Evolutionary conservation across 2,888 invertebrate species (phyloP), one percentile per base, ranked within the genome.

Genomic region (Tetramorium bicarinatum): DNA sequence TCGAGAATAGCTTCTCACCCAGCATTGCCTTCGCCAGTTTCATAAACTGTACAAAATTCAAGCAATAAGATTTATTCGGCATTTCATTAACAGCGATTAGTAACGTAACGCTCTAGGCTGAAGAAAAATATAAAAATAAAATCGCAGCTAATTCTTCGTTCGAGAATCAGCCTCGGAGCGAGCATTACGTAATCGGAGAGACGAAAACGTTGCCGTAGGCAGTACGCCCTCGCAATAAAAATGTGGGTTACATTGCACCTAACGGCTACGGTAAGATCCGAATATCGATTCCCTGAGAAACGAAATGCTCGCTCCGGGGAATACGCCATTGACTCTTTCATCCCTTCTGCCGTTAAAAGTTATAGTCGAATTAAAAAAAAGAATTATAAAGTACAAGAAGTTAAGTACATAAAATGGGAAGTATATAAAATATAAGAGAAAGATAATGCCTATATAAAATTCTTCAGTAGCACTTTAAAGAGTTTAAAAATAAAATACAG

Each of bases 1-100:
- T 92, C 87, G 97, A 96, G 95, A 99, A 99, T 87, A 99, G 93
- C 88, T 95, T 96, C 93, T 97, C 97, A 52, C 99, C 99, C 85
- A 99, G 95, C 82, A 99, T 90, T 84, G 96, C 96, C 91, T 97
- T 97, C 88, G 97, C 95, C 72, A 97, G 91, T 95, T 97, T 98
- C 98, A 99, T 98, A 92, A 99, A 95, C 98, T 99, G 96, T 21
- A n/a, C 77, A 25, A 34, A 71, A 47, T 52, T 67, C 34, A 52
- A 29, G 0, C 44, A 9, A 25, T 84, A 29, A 75, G 29, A 74
- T 21, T 15, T 21, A 25, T 3, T 9, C n/a, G 18, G 9, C 11
- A 34, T 64, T 38, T n/a, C n/a, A 13, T 34, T 21, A 21, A 75
- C n/a, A 44, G 29, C 44, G 8, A 7, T 54, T 4, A 9, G 4